A percentile compares a stretch with the other conserved stretches of the same genome.
Conservation (phyloP, 2,888 invertebrate species). For the Sinohyriopsis cumingii region DNA sequence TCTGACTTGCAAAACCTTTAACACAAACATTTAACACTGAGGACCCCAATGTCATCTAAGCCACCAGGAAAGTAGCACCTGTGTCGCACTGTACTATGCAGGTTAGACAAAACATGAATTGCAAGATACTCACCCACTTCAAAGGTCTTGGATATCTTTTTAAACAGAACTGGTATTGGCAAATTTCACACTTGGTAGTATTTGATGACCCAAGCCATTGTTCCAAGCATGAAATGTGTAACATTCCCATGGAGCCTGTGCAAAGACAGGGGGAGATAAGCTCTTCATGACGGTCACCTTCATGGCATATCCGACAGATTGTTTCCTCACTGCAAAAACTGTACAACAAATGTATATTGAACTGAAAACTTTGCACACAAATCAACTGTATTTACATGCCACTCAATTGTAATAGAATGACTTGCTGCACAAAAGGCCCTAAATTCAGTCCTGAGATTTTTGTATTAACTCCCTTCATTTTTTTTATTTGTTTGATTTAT, state of each 20-base stretch:
- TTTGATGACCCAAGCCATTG: conserved; percentile 82
- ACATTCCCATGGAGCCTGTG: conserved; percentile 81
- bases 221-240: conserved; percentile 83
- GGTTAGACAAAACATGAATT: background rate
- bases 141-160: conserved; percentile 75
- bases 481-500: no score
- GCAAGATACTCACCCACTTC: conserved; percentile 65
- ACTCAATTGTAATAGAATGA: no score
- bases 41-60: no score
- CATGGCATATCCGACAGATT: conserved; percentile 76
- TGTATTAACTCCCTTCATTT: no score
- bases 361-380: no score
- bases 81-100: no score
- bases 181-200: conserved; percentile 84
- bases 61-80: no score
- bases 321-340: conserved; percentile 31
- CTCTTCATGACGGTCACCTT: conserved; percentile 73
- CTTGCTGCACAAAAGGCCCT: no score
- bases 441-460: no score
- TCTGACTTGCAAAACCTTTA: no score
- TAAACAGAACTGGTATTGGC: conserved; percentile 80
- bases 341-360: background rate
- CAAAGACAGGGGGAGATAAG: conserved; percentile 77
- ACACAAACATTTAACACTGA: no score
- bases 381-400: no score